These are phyloP conservation scores for Odontamblyopus lacepedii DNA, from an alignment of 2,797 vertebrate species.

Conservation along the genomic window DNA sequence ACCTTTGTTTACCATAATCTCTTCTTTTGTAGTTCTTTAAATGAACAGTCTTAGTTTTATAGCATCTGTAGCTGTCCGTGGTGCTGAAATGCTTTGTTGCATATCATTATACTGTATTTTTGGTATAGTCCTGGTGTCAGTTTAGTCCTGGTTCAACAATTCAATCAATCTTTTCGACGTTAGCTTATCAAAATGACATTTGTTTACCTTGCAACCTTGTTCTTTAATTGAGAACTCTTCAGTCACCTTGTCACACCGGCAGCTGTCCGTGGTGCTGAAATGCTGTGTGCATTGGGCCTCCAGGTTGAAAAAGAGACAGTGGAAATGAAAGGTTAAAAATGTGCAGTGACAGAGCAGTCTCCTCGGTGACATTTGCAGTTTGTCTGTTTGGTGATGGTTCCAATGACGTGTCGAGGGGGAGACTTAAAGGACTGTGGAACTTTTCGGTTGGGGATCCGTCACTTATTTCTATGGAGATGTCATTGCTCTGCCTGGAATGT, in stretches of 20 bases:
- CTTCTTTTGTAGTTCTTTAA: background rate
- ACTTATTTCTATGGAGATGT: too few relatives aligned
- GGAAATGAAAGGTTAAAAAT: conserved; percentile 24
- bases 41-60: background rate
- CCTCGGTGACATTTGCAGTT: conserved; percentile 16
- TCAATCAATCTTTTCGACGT: background rate
- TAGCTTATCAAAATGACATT: background rate
- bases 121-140: too few relatives aligned
- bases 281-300: background rate
- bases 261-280: conserved; percentile 56
- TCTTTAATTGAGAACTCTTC: background rate
- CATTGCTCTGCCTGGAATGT: too few relatives aligned
- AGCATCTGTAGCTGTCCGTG: conserved; percentile 39
- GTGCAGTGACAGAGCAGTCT: background rate
- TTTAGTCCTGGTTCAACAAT: too few relatives aligned
- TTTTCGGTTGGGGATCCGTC: too few relatives aligned
- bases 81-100: conserved; percentile 38
- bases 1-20: background rate
- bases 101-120: background rate
- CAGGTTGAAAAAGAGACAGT: conserved; percentile 8
- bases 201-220: background rate
- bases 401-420: background rate
- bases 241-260: conserved; percentile 1
- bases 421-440: background rate
- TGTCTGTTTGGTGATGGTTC: conserved; percentile 19